phyloP scores from a whole-genome alignment of 2,113 vertebrate genomes.

The Limanda limanda region DNA sequence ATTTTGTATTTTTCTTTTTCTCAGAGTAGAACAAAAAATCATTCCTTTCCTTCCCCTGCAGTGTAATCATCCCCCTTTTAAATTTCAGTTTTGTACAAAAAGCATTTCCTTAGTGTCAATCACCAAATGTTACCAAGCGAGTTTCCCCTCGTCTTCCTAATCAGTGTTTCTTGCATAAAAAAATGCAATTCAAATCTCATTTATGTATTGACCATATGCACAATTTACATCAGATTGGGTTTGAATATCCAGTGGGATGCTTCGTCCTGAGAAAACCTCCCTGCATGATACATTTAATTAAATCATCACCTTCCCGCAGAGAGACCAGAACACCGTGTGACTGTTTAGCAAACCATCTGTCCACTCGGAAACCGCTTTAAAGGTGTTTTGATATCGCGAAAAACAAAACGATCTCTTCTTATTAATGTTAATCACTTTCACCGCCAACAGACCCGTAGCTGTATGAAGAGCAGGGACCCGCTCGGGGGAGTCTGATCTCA shows the following conservation, averaged over 20 bases:
- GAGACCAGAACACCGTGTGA: neutral
- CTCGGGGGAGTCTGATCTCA: neutral
- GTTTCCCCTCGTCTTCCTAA: too few species aligned
- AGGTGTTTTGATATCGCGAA: neutral
- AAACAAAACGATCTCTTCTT: constrained; percentile 4
- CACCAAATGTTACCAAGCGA: too few species aligned
- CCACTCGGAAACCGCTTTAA: neutral
- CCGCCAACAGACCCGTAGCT: neutral
- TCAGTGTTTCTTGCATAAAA: too few species aligned
- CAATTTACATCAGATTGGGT: constrained; percentile 36
- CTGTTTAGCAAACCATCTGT: constrained; percentile 13
- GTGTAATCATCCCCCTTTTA: too few species aligned
- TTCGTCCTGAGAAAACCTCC: constrained; percentile 17
- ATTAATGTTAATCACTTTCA: neutral
- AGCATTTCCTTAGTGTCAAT: too few species aligned
- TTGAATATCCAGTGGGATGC: neutral
- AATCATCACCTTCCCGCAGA: constrained; percentile 13
- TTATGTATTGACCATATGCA: neutral
- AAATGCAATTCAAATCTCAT: constrained; percentile 14
- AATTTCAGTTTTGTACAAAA: too few species aligned
- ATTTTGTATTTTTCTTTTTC: too few species aligned
- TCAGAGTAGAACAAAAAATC: too few species aligned
- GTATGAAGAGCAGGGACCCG: neutral
- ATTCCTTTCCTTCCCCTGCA: too few species aligned
- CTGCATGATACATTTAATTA: constrained; percentile 20